These are phyloP conservation scores for Melipona quadrifasciata DNA, from an alignment of 1,140 invertebrate species.

Conservation along the genomic window DNA sequence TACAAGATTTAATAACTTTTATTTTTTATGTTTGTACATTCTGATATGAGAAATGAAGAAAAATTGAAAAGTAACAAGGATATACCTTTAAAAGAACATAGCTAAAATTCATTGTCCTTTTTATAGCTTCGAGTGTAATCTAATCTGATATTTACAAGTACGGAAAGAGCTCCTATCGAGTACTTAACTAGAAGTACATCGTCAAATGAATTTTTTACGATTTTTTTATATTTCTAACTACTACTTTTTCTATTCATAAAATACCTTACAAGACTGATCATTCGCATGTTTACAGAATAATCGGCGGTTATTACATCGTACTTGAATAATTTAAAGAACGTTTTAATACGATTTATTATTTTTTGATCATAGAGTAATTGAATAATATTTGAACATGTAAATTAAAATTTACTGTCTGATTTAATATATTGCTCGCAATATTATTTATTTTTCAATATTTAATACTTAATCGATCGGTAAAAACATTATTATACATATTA, in stretches of 20 bases:
- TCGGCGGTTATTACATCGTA: conserved; percentile 30
- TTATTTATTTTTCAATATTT: conserved; percentile 32
- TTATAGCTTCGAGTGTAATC: conserved; percentile 52
- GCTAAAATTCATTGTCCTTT: conserved; percentile 34
- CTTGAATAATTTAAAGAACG: conserved; percentile 32
- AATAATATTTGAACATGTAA: conserved; percentile 14
- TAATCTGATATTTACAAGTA: conserved; percentile 49
- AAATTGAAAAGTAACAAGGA: neutral
- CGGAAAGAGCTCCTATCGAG: conserved; percentile 37
- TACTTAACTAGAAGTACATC: conserved; percentile 49
- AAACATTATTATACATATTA: neutral
- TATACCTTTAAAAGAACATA: conserved; percentile 34
- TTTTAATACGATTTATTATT: neutral
- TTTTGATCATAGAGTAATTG: neutral
- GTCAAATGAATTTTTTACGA: conserved; percentile 27
- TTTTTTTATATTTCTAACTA: conserved; percentile 40
- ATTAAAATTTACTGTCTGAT: neutral
- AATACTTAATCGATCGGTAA: conserved; percentile 29
- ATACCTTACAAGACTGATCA: conserved; percentile 48
- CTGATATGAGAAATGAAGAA: neutral
- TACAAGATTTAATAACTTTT: neutral
- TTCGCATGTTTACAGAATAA: conserved; percentile 42
- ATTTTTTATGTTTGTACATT: neutral
- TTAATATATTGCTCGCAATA: conserved; percentile 17
- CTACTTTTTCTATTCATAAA: conserved; percentile 18